Conservation (phyloP, 2,888 invertebrate species). For the Meliscaeva auricollis region DNA sequence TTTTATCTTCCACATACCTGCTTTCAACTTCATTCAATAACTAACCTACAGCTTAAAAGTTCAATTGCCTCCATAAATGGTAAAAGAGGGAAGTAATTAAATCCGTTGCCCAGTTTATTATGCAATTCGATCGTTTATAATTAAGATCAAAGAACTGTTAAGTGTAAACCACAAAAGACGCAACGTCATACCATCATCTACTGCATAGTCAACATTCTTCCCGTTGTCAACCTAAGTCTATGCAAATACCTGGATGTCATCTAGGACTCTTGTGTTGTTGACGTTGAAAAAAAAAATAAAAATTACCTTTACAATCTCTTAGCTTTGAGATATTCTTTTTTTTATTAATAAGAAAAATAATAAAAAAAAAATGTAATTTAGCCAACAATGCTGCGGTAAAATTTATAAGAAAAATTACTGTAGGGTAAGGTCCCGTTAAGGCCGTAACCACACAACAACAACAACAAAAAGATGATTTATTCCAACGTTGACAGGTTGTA, state of each 20-base stretch:
- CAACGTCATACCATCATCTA: slow-evolving; percentile 52
- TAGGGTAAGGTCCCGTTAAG: slow-evolving; percentile 75
- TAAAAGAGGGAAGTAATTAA: slow-evolving; percentile 61
- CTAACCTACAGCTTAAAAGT: slow-evolving; percentile 29
- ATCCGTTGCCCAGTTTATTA: slow-evolving; percentile 69
- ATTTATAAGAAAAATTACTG: slow-evolving; percentile 45
- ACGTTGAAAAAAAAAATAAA: slow-evolving; percentile 30
- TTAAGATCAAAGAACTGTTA: slow-evolving; percentile 75
- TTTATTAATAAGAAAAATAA: background rate
- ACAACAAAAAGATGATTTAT: slow-evolving; percentile 60
- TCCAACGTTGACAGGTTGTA: slow-evolving; percentile 75
- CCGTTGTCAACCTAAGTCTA: slow-evolving; percentile 63
- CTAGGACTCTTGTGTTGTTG: slow-evolving; percentile 63
- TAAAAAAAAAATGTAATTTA: slow-evolving; percentile 21
- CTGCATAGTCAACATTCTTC: slow-evolving; percentile 70
- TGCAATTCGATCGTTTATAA: slow-evolving; percentile 72
- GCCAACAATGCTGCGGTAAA: slow-evolving; percentile 50
- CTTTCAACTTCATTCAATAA: background rate
- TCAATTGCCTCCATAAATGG: slow-evolving; percentile 62
- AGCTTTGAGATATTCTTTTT: no score
- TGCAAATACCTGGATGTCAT: slow-evolving; percentile 49
- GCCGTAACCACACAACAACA: slow-evolving; percentile 60
- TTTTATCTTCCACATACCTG: background rate
- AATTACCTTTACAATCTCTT: no score
- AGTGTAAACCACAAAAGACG: slow-evolving; percentile 71